These are phyloP conservation scores for Tinea trinotella DNA, from an alignment of 2,888 invertebrate species.

Conservation along the genomic window DNA sequence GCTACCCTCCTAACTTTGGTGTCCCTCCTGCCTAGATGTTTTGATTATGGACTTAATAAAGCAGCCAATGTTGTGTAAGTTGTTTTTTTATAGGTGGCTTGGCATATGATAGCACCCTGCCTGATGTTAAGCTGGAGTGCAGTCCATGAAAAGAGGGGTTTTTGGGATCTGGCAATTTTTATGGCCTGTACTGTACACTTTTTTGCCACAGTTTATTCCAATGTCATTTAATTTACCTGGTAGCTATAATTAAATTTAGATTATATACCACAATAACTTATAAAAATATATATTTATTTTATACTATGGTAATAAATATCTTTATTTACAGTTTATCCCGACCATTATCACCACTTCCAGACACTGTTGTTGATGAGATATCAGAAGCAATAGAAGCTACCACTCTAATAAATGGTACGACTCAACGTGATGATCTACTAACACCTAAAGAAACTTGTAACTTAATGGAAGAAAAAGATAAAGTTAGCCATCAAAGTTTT, in stretches of 20 bases:
- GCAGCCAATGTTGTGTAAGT: conserved; percentile 85
- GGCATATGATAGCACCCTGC: too few species aligned
- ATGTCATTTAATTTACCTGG: too few species aligned
- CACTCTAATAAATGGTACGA: conserved; percentile 38
- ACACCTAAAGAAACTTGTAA: conserved; percentile 58
- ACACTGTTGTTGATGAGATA: conserved; percentile 31
- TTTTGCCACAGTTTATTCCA: too few species aligned
- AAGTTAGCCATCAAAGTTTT: conserved; percentile 56
- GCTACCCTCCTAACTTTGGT: conserved; percentile 88
- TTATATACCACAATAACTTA: not conserved
- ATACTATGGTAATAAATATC: not conserved
- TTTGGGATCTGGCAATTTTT: too few species aligned
- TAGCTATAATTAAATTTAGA: conserved; percentile 10
- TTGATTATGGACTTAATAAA: conserved; percentile 86
- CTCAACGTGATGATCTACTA: conserved; percentile 42
- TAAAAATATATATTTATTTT: not conserved
- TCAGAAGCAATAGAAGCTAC: conserved; percentile 29
- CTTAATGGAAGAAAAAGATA: conserved; percentile 57
- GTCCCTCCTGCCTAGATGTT: conserved; percentile 91
- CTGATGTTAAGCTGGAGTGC: too few species aligned
- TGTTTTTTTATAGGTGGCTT: too few species aligned
- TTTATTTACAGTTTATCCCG: conserved; percentile 46
- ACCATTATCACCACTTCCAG: conserved; percentile 50
- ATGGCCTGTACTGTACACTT: too few species aligned
- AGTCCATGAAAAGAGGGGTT: too few species aligned